Evolutionary conservation across 35 echinoderm and acorn worm genomes (phyloP).

Genomic region (Ophioderma brevispina): DNA sequence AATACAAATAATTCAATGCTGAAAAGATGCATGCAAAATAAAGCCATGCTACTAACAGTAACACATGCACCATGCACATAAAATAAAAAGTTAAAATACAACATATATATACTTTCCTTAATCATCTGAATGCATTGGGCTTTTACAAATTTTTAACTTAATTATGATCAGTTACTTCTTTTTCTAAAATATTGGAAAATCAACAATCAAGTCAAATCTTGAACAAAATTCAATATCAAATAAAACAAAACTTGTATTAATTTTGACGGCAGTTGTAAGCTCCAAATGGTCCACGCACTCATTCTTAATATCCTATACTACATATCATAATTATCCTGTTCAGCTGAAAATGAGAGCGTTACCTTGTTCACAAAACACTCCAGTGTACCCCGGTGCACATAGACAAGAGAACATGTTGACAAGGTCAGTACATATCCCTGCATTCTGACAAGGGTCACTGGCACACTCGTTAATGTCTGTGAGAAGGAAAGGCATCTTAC

Average conservation of each 20-base stretch:
- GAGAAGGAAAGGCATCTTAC: neutral
- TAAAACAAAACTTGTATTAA: neutral
- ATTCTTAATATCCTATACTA: neutral
- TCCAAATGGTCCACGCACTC: neutral
- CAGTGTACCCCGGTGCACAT: constrained; percentile 57
- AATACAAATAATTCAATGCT: too few relatives aligned
- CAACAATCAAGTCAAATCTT: too few relatives aligned
- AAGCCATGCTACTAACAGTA: too few relatives aligned
- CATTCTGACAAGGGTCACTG: constrained; percentile 65
- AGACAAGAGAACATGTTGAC: constrained; percentile 47
- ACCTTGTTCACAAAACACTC: constrained; percentile 44
- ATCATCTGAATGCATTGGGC: too few relatives aligned
- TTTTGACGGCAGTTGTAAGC: neutral
- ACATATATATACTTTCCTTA: too few relatives aligned
- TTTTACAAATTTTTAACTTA: too few relatives aligned
- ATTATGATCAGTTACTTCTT: too few relatives aligned
- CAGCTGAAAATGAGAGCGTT: neutral
- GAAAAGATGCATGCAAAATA: too few relatives aligned
- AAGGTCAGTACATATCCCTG: constrained; percentile 50
- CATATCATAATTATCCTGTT: neutral
- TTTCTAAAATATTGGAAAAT: too few relatives aligned
- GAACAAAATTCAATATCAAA: too few relatives aligned
- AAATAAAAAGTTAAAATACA: too few relatives aligned
- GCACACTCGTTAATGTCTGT: constrained; percentile 63
- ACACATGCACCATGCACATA: too few relatives aligned